Percentiles rank a stretch among this genome's conserved stretches.
Conservation (phyloP, 2,888 invertebrate species). For the Spodoptera picta region DNA sequence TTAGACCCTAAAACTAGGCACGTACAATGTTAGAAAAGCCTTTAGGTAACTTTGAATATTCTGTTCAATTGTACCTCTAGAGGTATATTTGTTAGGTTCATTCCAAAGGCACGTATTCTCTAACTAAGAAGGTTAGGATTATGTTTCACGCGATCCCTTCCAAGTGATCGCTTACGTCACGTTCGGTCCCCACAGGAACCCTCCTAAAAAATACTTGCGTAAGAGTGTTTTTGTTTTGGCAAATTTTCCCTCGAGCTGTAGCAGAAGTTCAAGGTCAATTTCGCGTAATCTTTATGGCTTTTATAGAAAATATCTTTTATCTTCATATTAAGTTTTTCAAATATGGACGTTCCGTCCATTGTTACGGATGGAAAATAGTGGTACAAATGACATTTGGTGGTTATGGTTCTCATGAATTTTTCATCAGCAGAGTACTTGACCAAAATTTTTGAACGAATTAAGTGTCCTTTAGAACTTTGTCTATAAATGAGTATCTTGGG, state of each 20-base stretch:
- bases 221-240: slow-evolving; percentile 28
- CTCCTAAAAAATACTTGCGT: slow-evolving; percentile 9
- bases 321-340: not conserved
- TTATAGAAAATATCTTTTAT: not conserved
- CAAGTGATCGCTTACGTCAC: slow-evolving; percentile 23
- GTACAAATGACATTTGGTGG: too few species aligned
- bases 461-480: too few species aligned
- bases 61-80: slow-evolving; percentile 3
- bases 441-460: too few species aligned
- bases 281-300: not conserved
- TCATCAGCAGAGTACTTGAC: too few species aligned
- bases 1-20: slow-evolving; percentile 5
- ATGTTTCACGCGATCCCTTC: slow-evolving; percentile 30
- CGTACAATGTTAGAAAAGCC: slow-evolving; percentile 5
- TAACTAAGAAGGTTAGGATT: slow-evolving; percentile 11
- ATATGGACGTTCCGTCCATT: too few species aligned
- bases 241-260: not conserved
- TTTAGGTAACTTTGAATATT: not conserved
- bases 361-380: too few species aligned
- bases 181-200: slow-evolving; percentile 2
- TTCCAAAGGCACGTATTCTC: slow-evolving; percentile 6
- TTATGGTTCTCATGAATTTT: too few species aligned
- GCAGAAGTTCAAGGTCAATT: slow-evolving; percentile 8
- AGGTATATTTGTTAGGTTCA: not conserved
- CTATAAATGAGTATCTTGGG: too few species aligned